Evolutionary conservation across 2,888 invertebrate genomes (phyloP).

Genomic region (Luffia ferchaultella): DNA sequence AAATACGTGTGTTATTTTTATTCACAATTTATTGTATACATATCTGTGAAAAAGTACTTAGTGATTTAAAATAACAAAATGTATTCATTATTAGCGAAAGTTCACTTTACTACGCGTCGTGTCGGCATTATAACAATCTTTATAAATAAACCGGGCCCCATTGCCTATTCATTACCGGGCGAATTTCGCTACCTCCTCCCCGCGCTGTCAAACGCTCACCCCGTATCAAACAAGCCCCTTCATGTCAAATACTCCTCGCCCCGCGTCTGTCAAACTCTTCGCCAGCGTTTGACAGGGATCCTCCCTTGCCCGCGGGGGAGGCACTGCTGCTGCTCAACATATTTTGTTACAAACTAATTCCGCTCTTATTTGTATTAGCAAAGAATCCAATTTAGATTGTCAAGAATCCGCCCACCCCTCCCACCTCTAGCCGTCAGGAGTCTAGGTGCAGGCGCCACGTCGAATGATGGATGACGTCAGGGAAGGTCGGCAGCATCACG

Average conservation of each 20-base stretch:
- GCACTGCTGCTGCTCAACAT: slow-evolving; percentile 14
- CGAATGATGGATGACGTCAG: slow-evolving; percentile 66
- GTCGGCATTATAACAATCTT: slow-evolving; percentile 52
- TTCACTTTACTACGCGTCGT: slow-evolving; percentile 52
- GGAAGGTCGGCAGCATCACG: slow-evolving; percentile 65
- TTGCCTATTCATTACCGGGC: slow-evolving; percentile 67
- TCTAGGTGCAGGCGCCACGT: slow-evolving; percentile 64
- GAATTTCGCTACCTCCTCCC: slow-evolving; percentile 48
- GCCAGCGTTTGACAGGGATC: slow-evolving; percentile 65
- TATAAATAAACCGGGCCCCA: slow-evolving; percentile 63
- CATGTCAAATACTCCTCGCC: slow-evolving; percentile 66
- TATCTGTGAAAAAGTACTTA: no score
- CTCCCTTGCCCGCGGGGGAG: slow-evolving; percentile 56
- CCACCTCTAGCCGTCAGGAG: slow-evolving; percentile 49
- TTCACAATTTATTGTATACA: background rate
- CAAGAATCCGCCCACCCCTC: slow-evolving; percentile 19
- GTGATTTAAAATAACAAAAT: slow-evolving; percentile 24
- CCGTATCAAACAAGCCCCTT: slow-evolving; percentile 67
- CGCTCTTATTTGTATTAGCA: background rate
- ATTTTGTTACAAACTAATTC: background rate
- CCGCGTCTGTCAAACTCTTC: slow-evolving; percentile 67
- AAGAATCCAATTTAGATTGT: background rate
- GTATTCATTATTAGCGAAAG: slow-evolving; percentile 49
- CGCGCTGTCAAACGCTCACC: slow-evolving; percentile 39
- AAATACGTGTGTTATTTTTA: background rate